Percentiles rank a stretch among this genome's conserved stretches.
Evolutionary conservation across 2,888 invertebrate species (phyloP).

Genomic region (Cyrtodaria siliqua): DNA sequence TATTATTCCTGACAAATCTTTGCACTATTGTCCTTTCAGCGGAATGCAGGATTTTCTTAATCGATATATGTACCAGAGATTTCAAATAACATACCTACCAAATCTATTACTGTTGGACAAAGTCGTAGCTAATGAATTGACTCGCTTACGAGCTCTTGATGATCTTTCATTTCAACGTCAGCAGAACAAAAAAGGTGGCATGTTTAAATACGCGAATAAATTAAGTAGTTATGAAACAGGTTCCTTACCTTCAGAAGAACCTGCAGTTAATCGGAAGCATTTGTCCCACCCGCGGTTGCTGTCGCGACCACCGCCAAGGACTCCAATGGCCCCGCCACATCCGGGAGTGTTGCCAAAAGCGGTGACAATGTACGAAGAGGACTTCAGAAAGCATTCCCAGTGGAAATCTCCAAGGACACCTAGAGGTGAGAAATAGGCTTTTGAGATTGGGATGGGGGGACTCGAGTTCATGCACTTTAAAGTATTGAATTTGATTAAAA

Average conservation of each 20-base stretch:
- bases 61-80: slow-evolving; percentile 68
- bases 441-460: no score
- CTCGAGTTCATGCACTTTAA: no score
- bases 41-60: slow-evolving; percentile 77
- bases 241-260: background rate
- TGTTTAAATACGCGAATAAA: slow-evolving; percentile 35
- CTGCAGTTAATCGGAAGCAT: slow-evolving; percentile 60
- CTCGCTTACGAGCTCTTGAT: slow-evolving; percentile 69
- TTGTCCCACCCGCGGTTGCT: slow-evolving; percentile 78
- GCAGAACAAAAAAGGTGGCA: slow-evolving; percentile 76
- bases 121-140: slow-evolving; percentile 78
- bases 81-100: slow-evolving; percentile 77
- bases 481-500: no score
- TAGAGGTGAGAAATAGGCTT: slow-evolving; percentile 32
- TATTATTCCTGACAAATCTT: slow-evolving; percentile 81
- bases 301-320: slow-evolving; percentile 42
- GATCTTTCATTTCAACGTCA: slow-evolving; percentile 79
- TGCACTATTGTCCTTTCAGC: slow-evolving; percentile 80
- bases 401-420: slow-evolving; percentile 39
- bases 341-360: slow-evolving; percentile 58
- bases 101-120: slow-evolving; percentile 79
- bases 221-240: slow-evolving; percentile 13
- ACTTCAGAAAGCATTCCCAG: slow-evolving; percentile 37
- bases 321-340: slow-evolving; percentile 53
- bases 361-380: slow-evolving; percentile 51